Base-by-base conservation (phyloP, 2,888 invertebrate species). In the Microchrysa polita region DNA sequence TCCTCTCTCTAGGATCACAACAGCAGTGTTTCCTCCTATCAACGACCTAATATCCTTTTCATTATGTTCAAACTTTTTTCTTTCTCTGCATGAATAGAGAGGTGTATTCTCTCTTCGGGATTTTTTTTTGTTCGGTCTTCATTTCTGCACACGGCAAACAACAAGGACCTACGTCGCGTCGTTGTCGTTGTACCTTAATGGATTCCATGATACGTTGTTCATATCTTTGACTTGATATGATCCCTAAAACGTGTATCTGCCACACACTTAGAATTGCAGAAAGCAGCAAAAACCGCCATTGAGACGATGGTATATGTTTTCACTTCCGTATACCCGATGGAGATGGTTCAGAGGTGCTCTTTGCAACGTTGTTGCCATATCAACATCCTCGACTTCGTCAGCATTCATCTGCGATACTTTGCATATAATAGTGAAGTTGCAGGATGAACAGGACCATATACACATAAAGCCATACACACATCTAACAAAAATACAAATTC, bases 31-130 rank as follows among this genome's bases (percentile, higher is more conserved):
- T 48, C 48, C 48, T 48, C 14, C 2, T n/a, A n/a, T n/a, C 48
- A 12, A 48, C 48, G 16, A 48, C 16, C 48, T 48, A 48, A 48
- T 48, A 48, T 48, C 48, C 48, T 48, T 48, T 48, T n/a, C 48
- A 48, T 48, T 48, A 48, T 48, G 48, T n/a, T 34, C 27, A 34
- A 34, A 34, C 27, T 34, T 34, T 34, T 34, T 7, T 34, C 7
- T 34, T 7, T 34, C 7, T 34, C 2, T 34, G 7, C 7, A 34
- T 34, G 27, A 5, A 34, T 5, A 34, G 2, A 34, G 2, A 34
- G 48, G 16, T 12, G 48, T n/a, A 48, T 48, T n/a, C 12, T 48
- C 48, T 48, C 16, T 48, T 48, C 14, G 7, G 12, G 12, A 42
- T 42, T 12, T 42, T 42, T 42, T 42, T 7, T n/a, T n/a, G n/a